Percentiles rank a stretch among this genome's conserved stretches.
Evolutionary conservation across 2,797 vertebrate species (phyloP).

Genomic region (Dipus sagitta): DNA sequence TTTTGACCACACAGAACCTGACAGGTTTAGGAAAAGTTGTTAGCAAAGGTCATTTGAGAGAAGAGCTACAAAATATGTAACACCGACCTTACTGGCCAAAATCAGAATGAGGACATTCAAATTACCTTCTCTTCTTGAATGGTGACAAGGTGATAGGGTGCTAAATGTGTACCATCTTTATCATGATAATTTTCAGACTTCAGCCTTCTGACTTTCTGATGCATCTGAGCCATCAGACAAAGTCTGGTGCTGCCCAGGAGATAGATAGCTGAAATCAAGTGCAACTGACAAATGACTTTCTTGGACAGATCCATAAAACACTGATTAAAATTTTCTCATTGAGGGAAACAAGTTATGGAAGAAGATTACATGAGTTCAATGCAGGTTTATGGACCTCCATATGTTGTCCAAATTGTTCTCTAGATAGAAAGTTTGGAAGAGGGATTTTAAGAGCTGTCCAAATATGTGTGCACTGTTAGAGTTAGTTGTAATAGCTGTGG

Average conservation of each 20-base stretch:
- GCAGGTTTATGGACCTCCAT: not conserved
- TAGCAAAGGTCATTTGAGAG: slow-evolving; percentile 57
- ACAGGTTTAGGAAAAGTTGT: slow-evolving; percentile 69
- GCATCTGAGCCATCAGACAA: not conserved
- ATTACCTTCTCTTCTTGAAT: not conserved
- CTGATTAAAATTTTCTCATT: slow-evolving; percentile 68
- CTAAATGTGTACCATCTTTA: not conserved
- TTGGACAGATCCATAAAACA: slow-evolving; percentile 52
- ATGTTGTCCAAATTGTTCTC: not conserved
- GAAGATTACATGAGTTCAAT: slow-evolving; percentile 23
- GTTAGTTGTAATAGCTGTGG: not conserved
- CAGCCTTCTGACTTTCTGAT: slow-evolving; percentile 2
- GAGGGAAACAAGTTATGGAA: slow-evolving; percentile 1
- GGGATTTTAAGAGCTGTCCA: not conserved
- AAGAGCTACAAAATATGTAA: slow-evolving; percentile 65
- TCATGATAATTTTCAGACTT: not conserved
- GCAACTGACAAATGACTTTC: slow-evolving; percentile 57
- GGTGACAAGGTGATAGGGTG: not conserved
- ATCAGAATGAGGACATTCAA: slow-evolving; percentile 57
- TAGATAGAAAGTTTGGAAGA: not conserved
- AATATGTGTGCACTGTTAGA: slow-evolving; percentile 3
- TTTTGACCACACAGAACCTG: slow-evolving; percentile 60
- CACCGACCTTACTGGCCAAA: slow-evolving; percentile 46
- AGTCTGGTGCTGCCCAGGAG: accelerated
- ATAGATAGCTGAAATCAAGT: not conserved